A percentile compares a stretch with the other conserved stretches of the same genome.
Conservation (phyloP, 2,113 vertebrate genomes). For the Urocitellus parryii region DNA sequence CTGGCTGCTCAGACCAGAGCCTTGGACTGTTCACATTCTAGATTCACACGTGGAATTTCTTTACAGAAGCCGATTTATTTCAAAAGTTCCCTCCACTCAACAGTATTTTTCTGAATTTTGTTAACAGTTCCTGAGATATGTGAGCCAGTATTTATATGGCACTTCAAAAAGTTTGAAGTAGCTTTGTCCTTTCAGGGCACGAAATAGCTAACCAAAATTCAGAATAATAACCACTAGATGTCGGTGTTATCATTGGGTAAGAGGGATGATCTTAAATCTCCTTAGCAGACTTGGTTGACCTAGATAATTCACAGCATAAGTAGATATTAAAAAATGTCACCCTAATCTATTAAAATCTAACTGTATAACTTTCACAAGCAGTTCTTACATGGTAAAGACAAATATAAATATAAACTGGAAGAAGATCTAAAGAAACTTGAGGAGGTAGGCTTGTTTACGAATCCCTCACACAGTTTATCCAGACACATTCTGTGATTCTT, state of each 20-base stretch:
- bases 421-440: constrained; percentile 38
- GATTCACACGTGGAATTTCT: not conserved
- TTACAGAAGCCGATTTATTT: constrained; percentile 5
- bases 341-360: constrained; percentile 1
- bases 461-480: not conserved
- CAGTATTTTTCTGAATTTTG: not conserved
- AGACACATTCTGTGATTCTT: not conserved
- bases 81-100: not conserved
- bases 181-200: not conserved
- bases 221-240: constrained; percentile 75
- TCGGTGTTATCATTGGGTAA: constrained; percentile 66
- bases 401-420: constrained; percentile 41
- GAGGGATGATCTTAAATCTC: constrained; percentile 49
- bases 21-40: not conserved
- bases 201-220: not conserved
- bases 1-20: not conserved
- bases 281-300: constrained; percentile 45
- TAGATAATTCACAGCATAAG: constrained; percentile 53
- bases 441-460: not conserved
- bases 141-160: not conserved
- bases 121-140: not conserved
- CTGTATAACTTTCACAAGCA: not conserved
- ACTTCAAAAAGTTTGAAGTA: not conserved
- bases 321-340: constrained; percentile 42
- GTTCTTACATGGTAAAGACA: constrained; percentile 31